A percentile compares a stretch with the other conserved stretches of the same genome.
Conservation (phyloP, 2,888 invertebrate species). For the Apeira syringaria region DNA sequence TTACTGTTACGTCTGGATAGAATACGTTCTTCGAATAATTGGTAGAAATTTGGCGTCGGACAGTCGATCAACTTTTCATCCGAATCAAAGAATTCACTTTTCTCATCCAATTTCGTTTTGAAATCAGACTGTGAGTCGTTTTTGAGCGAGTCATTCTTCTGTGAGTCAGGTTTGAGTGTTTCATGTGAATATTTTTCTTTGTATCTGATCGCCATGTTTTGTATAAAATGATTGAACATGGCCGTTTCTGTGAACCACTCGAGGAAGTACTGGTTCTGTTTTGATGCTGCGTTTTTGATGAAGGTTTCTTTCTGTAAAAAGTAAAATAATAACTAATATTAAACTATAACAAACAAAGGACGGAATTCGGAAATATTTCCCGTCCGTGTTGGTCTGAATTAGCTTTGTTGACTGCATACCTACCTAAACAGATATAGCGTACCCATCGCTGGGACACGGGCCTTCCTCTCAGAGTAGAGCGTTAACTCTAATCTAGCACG, state of each 20-base stretch:
- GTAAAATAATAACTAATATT: neutral
- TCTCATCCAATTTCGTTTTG: neutral
- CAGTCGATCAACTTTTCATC: constrained; percentile 54
- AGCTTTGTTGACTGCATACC: too few species aligned
- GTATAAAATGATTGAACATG: constrained; percentile 91
- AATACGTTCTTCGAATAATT: constrained; percentile 61
- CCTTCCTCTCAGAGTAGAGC: too few species aligned
- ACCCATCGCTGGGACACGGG: too few species aligned
- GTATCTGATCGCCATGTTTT: constrained; percentile 67
- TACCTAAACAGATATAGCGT: too few species aligned
- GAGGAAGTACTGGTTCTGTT: constrained; percentile 88
- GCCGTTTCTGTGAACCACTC: constrained; percentile 95
- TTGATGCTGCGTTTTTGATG: constrained; percentile 85
- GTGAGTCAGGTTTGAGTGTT: neutral
- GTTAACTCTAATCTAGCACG: too few species aligned
- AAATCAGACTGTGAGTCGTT: neutral
- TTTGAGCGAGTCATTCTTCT: neutral
- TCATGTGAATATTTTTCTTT: constrained; percentile 28
- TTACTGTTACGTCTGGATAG: constrained; percentile 41
- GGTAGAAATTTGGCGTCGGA: constrained; percentile 70
- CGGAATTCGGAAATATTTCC: too few species aligned
- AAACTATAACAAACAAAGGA: too few species aligned
- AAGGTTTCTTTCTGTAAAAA: constrained; percentile 89
- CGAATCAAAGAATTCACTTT: neutral
- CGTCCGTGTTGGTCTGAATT: too few species aligned